phyloP scores from a whole-genome alignment of 2,113 vertebrate genomes.

The Ornithorhynchus anatinus region DNA sequence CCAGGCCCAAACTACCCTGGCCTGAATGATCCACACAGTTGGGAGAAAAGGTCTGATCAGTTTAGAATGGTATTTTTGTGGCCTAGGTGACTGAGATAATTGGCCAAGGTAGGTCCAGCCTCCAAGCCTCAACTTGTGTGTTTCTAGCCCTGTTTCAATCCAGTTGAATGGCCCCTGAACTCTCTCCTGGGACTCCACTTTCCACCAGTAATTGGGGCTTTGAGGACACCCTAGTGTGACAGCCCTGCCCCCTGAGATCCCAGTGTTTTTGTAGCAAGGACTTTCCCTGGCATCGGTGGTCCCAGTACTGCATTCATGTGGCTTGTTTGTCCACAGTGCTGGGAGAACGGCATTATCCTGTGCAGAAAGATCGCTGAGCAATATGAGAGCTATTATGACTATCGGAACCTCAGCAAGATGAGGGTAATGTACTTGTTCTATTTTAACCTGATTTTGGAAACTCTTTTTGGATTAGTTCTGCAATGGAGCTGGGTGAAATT shows the following conservation, averaged over 20 bases:
- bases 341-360: slow-evolving; percentile 97
- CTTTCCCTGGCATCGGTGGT: not conserved
- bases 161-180: too few species aligned
- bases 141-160: too few species aligned
- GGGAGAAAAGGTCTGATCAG: too few species aligned
- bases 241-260: not conserved
- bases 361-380: slow-evolving; percentile 97
- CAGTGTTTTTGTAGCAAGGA: not conserved
- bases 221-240: not conserved
- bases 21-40: too few species aligned
- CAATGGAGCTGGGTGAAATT: not conserved
- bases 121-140: too few species aligned
- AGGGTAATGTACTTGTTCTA: slow-evolving; percentile 75
- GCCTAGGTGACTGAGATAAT: too few species aligned
- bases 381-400: slow-evolving; percentile 96
- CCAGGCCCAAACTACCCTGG: too few species aligned
- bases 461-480: slow-evolving; percentile 4
- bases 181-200: too few species aligned
- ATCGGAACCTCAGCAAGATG: slow-evolving; percentile 99
- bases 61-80: too few species aligned
- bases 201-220: too few species aligned
- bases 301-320: not conserved
- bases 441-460: not conserved
- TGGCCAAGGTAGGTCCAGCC: too few species aligned
- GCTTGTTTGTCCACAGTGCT: slow-evolving; percentile 80